Percentiles rank a stretch among this genome's conserved stretches.
phyloP scores from a whole-genome alignment of 35 echinoderm and acorn worm genomes.

The Patiria miniata region DNA sequence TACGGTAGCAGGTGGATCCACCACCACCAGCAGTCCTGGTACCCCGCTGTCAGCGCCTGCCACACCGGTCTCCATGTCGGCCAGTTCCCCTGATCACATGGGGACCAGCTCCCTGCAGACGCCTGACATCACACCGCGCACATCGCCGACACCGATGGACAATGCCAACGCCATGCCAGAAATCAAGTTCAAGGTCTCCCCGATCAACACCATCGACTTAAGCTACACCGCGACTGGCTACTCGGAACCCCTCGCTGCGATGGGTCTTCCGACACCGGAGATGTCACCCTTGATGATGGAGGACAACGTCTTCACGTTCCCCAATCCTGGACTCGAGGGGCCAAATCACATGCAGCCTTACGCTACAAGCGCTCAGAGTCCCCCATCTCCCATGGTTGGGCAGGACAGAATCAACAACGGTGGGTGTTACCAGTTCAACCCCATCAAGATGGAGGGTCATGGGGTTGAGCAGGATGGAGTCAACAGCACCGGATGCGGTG shows the following conservation, averaged over 20 bases:
- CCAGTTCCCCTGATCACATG: conserved; percentile 19
- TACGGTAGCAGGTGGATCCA: neutral
- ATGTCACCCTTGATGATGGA: conserved; percentile 85
- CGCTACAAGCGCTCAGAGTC: conserved; percentile 36
- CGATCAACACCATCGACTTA: conserved; percentile 71
- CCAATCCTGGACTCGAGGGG: conserved; percentile 30
- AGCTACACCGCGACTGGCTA: conserved; percentile 59
- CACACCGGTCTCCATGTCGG: conserved; percentile 27
- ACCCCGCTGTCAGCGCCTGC: conserved; percentile 32
- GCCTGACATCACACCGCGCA: conserved; percentile 84
- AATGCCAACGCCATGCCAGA: conserved; percentile 53
- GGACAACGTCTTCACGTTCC: conserved; percentile 90
- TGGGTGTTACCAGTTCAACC: conserved; percentile 14
- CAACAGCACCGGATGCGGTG: neutral
- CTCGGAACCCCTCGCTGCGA: conserved; percentile 47
- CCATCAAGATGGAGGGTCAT: conserved; percentile 32
- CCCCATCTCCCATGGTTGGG: conserved; percentile 49
- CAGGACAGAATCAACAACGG: neutral
- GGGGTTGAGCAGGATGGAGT: neutral
- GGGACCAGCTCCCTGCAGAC: conserved; percentile 78
- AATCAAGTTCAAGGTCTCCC: conserved; percentile 64
- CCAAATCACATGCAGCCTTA: conserved; percentile 47
- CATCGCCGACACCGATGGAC: conserved; percentile 80
- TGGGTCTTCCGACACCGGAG: conserved; percentile 84
- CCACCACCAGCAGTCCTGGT: conserved; percentile 24